A percentile compares a stretch with the other conserved stretches of the same genome.
Conservation (phyloP, 2,113 vertebrate genomes). For the Clarias magur region DNA sequence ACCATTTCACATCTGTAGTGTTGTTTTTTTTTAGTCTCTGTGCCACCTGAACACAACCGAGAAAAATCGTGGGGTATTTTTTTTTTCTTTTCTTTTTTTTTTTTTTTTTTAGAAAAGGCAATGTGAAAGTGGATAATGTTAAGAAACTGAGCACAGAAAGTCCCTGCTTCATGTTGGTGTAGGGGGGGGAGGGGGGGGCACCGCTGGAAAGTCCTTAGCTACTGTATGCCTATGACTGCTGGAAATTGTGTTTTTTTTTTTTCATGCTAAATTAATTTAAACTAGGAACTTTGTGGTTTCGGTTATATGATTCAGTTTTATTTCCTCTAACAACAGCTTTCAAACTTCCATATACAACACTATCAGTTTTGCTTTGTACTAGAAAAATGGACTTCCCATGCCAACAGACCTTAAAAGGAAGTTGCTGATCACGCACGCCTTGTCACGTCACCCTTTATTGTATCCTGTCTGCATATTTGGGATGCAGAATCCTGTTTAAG, state of each 20-base stretch:
- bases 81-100: not conserved
- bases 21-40: not conserved
- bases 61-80: not conserved
- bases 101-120: not conserved
- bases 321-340: not conserved
- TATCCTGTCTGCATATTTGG: not conserved
- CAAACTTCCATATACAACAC: not conserved
- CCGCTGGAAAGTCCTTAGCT: not conserved
- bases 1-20: not conserved
- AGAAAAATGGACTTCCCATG: slow-evolving; percentile 1
- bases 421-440: not conserved
- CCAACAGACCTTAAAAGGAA: not conserved
- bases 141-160: not conserved
- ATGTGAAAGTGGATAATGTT: not conserved
- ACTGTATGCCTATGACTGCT: not conserved
- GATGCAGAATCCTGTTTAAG: slow-evolving; percentile 41
- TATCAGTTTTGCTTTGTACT: slow-evolving; percentile 11
- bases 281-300: slow-evolving; percentile 30
- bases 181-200: not conserved
- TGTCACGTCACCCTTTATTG: not conserved
- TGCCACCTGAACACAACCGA: not conserved
- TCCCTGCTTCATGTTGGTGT: not conserved
- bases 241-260: not conserved
- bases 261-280: not conserved
- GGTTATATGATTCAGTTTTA: slow-evolving; percentile 5